Evolutionary conservation across 2,797 vertebrate species (phyloP), one percentile per base, ranked within the genome.

Genomic region (Sebastes dallii): DNA sequence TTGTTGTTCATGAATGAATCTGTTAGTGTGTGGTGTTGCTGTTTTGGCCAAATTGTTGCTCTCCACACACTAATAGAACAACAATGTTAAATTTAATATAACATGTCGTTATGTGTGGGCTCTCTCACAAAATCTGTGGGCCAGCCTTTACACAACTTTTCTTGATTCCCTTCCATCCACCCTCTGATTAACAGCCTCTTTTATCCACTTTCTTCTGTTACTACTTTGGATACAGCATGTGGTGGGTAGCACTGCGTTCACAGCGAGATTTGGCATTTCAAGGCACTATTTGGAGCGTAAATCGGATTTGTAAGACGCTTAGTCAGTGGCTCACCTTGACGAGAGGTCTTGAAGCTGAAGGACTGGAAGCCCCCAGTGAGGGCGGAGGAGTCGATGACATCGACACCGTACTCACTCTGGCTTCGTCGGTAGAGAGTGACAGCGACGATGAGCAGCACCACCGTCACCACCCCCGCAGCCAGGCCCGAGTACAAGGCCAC

Each of bases 331-430:
- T 97, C 94, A 99, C 98, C 98, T 97, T 98, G 98, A 88, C 96
- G 97, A 89, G 97, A 97, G 60, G 97, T 97, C 96, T 99, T 99
- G 96, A 99, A 99, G 96, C 97, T 98, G 96, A 99, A 99, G 88
- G 97, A 97, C 96, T 99, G 98, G 94, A 98, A 98, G 91, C 97
- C 98, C 82, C 98, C 98, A 4, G 98, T 97, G 88, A 99, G 96
- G 25, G 98, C 98, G 29, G 98, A 98, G 67, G 98, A 98, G 95
- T 99, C 98, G 79, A 98, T 98, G 92, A 99, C 98, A 74, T 99
- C 98, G 66, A 98, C 97, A 2, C 98, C 98, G 16, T 99, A 99
- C 93, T 99, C 97, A 64, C 98, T 99, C 94, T 97, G 98, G 95
- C 96, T 98, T 90, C 96, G 95, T 86, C 98, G 95, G 88, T 99